Percentiles rank a stretch among this genome's conserved stretches.
Evolutionary conservation across 2,888 invertebrate species (phyloP).

Genomic region (Drosophila niveifrons): DNA sequence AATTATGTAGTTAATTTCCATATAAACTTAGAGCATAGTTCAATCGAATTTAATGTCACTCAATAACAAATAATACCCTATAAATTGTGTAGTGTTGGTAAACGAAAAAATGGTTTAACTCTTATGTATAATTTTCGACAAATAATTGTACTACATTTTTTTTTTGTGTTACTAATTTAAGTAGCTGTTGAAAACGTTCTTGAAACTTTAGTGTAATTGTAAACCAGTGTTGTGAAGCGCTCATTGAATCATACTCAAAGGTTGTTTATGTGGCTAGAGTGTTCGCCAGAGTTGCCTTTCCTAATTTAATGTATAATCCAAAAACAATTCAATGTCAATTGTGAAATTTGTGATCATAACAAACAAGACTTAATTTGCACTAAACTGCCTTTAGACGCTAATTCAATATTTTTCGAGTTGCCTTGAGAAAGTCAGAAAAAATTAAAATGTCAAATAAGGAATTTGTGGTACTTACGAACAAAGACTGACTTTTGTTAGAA

Average conservation of each 20-base stretch:
- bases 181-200: conserved; percentile 44
- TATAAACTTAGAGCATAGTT: conserved; percentile 22
- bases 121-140: not conserved
- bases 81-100: conserved; percentile 48
- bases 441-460: no score
- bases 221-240: conserved; percentile 16
- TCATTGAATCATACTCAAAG: not conserved
- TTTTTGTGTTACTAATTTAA: conserved; percentile 37
- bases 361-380: no score
- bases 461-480: no score
- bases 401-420: no score
- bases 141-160: not conserved
- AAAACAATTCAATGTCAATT: no score
- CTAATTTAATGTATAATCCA: no score
- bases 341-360: no score
- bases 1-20: conserved; percentile 35
- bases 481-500: no score
- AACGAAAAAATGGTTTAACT: conserved; percentile 30
- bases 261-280: not conserved
- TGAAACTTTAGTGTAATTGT: conserved; percentile 33
- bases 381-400: no score
- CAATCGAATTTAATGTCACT: conserved; percentile 8
- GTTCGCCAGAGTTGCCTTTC: no score
- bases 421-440: no score
- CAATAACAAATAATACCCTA: conserved; percentile 7